Conservation (phyloP, 2,797 vertebrate species). For the Odontamblyopus rebecca region DNA sequence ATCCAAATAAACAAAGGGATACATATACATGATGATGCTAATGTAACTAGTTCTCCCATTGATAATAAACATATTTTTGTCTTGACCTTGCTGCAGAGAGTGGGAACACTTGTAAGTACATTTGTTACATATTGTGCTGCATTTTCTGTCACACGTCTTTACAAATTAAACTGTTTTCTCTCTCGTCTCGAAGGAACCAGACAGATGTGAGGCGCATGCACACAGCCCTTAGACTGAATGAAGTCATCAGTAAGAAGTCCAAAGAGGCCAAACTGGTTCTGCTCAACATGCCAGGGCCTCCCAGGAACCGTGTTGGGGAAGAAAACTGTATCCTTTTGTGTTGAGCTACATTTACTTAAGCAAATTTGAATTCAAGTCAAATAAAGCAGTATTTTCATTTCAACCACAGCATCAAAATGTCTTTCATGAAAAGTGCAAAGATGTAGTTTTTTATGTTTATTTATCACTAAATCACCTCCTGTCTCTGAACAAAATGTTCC, state of each 20-base stretch:
- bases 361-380: not conserved
- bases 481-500: too few species aligned
- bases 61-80: conserved; percentile 45
- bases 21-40: not conserved
- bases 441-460: not conserved
- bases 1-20: not conserved
- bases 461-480: not conserved
- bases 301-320: conserved; percentile 91
- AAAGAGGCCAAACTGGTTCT: conserved; percentile 93
- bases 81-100: conserved; percentile 84
- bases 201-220: conserved; percentile 94
- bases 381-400: not conserved
- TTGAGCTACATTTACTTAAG: not conserved
- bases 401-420: not conserved
- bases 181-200: conserved; percentile 83
- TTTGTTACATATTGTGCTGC: not conserved
- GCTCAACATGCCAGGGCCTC: conserved; percentile 97
- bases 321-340: conserved; percentile 91
- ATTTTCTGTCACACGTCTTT: conserved; percentile 2
- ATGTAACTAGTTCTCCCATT: conserved; percentile 1
- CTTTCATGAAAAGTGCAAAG: not conserved
- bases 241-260: conserved; percentile 93
- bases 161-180: conserved; percentile 10
- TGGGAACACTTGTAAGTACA: conserved; percentile 96
- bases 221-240: conserved; percentile 93